Conservation (phyloP, 2,113 vertebrate genomes). For the Syngnathus scovelli region DNA sequence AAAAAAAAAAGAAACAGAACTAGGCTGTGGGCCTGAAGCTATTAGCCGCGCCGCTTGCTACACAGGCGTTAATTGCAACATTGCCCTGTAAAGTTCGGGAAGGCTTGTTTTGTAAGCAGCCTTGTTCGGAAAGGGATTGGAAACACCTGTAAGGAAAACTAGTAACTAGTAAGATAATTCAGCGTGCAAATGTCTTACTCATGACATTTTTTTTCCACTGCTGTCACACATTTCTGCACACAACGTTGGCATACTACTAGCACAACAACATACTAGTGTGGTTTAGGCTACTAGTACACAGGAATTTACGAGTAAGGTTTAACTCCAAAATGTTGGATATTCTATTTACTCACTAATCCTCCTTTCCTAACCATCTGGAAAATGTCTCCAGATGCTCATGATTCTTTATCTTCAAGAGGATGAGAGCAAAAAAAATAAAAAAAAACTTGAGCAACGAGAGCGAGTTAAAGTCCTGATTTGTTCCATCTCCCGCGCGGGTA, state of each 20-base stretch:
- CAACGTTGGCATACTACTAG: background rate
- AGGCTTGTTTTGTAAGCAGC: conserved; percentile 46
- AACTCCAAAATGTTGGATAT: background rate
- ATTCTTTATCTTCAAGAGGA: background rate
- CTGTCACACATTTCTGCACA: too few relatives aligned
- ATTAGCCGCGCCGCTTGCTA: conserved; percentile 41
- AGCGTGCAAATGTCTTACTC: too few relatives aligned
- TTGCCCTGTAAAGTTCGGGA: conserved; percentile 37
- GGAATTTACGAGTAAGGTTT: too few relatives aligned
- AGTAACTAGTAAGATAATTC: background rate
- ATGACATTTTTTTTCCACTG: too few relatives aligned
- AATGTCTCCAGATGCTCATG: conserved; percentile 52
- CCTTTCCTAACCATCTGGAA: conserved; percentile 32
- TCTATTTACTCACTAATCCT: conserved; percentile 38
- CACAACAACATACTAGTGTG: background rate
- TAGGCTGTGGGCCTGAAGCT: conserved; percentile 55
- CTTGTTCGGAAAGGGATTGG: conserved; percentile 41
- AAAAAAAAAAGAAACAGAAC: conserved; percentile 60
- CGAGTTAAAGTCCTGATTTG: background rate
- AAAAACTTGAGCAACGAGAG: conserved; percentile 8
- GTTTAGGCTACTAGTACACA: too few relatives aligned
- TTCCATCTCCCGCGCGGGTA: conserved; percentile 16
- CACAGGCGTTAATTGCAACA: conserved; percentile 55
- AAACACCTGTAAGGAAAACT: conserved; percentile 58
- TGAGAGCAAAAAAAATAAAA: conserved; percentile 17